Conservation (phyloP, 2,797 vertebrate species). For the Octomys mimax region DNA sequence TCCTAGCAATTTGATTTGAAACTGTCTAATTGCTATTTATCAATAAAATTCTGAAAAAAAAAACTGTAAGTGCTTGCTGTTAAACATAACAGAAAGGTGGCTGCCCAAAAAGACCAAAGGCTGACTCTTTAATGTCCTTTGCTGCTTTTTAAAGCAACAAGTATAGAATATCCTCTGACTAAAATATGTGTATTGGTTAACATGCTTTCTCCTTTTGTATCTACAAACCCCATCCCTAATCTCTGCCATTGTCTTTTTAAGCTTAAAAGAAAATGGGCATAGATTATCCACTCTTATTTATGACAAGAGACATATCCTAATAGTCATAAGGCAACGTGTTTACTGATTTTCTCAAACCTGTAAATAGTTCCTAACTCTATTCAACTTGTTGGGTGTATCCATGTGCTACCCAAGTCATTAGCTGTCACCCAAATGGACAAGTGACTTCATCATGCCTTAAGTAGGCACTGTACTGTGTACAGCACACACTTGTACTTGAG, state of each 20-base stretch:
- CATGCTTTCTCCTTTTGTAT: neutral
- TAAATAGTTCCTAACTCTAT: constrained; percentile 62
- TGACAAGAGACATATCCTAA: constrained; percentile 67
- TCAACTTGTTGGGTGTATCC: constrained; percentile 38
- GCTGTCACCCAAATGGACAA: constrained; percentile 41
- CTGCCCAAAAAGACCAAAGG: neutral
- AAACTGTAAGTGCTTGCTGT: neutral
- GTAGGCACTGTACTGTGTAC: constrained; percentile 49
- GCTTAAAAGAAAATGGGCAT: constrained; percentile 56
- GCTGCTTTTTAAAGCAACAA: neutral
- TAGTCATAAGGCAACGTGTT: constrained; percentile 84
- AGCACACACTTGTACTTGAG: constrained; percentile 46
- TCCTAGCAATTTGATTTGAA: too few species aligned
- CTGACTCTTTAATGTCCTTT: constrained; percentile 42
- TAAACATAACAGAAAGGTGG: constrained; percentile 40
- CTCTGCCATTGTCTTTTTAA: constrained; percentile 58
- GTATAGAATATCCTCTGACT: neutral
- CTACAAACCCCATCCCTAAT: neutral
- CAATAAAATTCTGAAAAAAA: too few species aligned
- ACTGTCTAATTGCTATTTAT: too few species aligned
- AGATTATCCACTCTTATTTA: constrained; percentile 11
- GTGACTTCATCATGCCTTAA: constrained; percentile 36
- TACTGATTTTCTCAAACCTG: constrained; percentile 74
- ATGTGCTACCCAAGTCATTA: constrained; percentile 38
- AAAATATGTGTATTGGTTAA: constrained; percentile 54